phyloP scores from a whole-genome alignment of 2,797 vertebrate genomes.

The Prunella strophiata region DNA sequence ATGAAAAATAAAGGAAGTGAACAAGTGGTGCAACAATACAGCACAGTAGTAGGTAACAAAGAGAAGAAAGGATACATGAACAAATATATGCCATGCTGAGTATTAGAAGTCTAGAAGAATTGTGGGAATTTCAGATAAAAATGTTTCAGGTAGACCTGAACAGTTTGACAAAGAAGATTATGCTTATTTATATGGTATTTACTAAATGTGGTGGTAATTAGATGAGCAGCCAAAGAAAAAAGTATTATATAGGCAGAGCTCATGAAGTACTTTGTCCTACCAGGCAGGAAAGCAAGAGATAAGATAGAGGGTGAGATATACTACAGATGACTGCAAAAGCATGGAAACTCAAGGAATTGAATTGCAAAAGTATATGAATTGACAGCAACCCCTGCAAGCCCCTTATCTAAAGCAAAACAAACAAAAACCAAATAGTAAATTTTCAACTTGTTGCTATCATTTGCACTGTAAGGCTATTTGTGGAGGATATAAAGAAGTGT shows the following conservation, averaged over 20 bases:
- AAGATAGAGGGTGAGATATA: neutral
- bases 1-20: neutral
- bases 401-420: neutral
- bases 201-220: neutral
- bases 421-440: neutral
- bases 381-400: neutral
- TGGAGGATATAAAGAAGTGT: neutral
- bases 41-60: neutral
- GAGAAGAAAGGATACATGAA: neutral
- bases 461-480: neutral
- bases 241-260: neutral
- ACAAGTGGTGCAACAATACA: neutral
- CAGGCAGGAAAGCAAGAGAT: neutral
- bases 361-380: neutral
- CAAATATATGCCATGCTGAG: neutral
- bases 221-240: neutral
- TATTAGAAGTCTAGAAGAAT: neutral
- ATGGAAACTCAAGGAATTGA: neutral
- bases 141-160: neutral
- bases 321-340: neutral
- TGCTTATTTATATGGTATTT: neutral
- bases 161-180: neutral
- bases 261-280: neutral
- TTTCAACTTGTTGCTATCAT: neutral
- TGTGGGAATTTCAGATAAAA: neutral